Conservation (phyloP, 1,140 invertebrate species). For the Trichogramma pretiosum region DNA sequence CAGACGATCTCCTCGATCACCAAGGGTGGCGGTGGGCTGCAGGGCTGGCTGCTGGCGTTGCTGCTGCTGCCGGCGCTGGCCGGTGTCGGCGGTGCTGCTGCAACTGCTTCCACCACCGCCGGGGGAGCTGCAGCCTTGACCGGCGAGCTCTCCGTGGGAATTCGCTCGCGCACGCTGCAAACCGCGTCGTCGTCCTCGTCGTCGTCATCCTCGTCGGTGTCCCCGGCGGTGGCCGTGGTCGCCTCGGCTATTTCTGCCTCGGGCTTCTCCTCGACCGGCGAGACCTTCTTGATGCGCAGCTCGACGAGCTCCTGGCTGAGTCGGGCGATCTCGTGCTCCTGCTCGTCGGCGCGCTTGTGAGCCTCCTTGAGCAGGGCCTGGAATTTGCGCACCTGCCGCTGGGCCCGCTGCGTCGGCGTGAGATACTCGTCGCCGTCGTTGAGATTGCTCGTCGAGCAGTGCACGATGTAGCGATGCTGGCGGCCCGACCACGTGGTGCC, state of each 20-base stretch:
- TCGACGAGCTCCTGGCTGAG: slow-evolving; percentile 77
- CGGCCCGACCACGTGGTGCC: slow-evolving; percentile 63
- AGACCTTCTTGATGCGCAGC: slow-evolving; percentile 66
- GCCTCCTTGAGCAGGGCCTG: slow-evolving; percentile 63
- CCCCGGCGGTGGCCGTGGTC: too few species aligned
- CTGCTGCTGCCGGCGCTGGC: slow-evolving; percentile 69
- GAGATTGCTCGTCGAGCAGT: slow-evolving; percentile 69
- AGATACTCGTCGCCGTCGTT: slow-evolving; percentile 69
- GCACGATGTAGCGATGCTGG: slow-evolving; percentile 62
- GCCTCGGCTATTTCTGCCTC: too few species aligned
- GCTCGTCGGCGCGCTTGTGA: slow-evolving; percentile 65
- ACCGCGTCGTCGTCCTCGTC: too few species aligned
- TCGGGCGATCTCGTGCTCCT: slow-evolving; percentile 69
- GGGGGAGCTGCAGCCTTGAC: too few species aligned
- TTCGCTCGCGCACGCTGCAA: too few species aligned
- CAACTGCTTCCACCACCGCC: slow-evolving; percentile 64
- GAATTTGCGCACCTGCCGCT: slow-evolving; percentile 63
- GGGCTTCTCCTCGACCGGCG: slow-evolving; percentile 40
- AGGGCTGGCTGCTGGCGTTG: slow-evolving; percentile 68
- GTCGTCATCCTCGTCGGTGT: too few species aligned
- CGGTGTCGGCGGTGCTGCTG: slow-evolving; percentile 73
- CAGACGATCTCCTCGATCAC: slow-evolving; percentile 62
- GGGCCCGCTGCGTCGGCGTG: slow-evolving; percentile 75
- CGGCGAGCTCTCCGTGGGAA: too few species aligned
- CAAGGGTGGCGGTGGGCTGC: slow-evolving; percentile 65